phyloP scores from a whole-genome alignment of 2,113 vertebrate species.

The Embiotoca jacksoni region DNA sequence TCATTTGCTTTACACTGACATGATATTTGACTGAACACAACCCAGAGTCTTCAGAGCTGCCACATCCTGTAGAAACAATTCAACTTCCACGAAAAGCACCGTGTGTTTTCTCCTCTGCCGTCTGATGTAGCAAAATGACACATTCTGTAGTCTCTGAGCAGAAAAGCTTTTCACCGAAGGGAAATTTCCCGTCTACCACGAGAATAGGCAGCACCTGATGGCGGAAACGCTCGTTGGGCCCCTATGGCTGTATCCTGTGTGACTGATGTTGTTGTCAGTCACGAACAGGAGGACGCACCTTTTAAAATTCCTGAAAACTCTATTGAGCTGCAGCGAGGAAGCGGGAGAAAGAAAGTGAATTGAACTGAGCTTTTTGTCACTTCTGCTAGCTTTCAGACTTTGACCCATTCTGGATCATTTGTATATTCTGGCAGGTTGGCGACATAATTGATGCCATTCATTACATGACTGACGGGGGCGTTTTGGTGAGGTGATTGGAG shows the following conservation, averaged over 20 bases:
- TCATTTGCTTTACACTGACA: constrained; percentile 47
- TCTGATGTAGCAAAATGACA: constrained; percentile 49
- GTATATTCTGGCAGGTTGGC: constrained; percentile 64
- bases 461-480: constrained; percentile 70
- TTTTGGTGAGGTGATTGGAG: constrained; percentile 66
- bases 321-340: constrained; percentile 37
- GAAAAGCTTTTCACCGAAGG: constrained; percentile 26
- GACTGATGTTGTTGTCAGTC: constrained; percentile 65
- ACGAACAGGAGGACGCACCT: constrained; percentile 52
- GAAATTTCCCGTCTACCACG: constrained; percentile 42
- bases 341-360: constrained; percentile 45
- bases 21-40: constrained; percentile 57
- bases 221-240: constrained; percentile 21
- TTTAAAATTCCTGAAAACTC: constrained; percentile 71
- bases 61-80: constrained; percentile 57
- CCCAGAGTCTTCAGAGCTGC: constrained; percentile 44
- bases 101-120: constrained; percentile 29
- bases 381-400: constrained; percentile 63
- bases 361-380: constrained; percentile 39
- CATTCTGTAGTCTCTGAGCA: constrained; percentile 41
- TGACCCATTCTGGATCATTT: constrained; percentile 66
- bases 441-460: constrained; percentile 75
- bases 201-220: constrained; percentile 42
- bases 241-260: constrained; percentile 54
- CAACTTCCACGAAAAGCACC: constrained; percentile 38